Percentiles rank a stretch among this genome's conserved stretches.
These are phyloP conservation scores for Cryptocephalus moraei DNA, from an alignment of 2,888 invertebrate genomes.

Conservation along the genomic window DNA sequence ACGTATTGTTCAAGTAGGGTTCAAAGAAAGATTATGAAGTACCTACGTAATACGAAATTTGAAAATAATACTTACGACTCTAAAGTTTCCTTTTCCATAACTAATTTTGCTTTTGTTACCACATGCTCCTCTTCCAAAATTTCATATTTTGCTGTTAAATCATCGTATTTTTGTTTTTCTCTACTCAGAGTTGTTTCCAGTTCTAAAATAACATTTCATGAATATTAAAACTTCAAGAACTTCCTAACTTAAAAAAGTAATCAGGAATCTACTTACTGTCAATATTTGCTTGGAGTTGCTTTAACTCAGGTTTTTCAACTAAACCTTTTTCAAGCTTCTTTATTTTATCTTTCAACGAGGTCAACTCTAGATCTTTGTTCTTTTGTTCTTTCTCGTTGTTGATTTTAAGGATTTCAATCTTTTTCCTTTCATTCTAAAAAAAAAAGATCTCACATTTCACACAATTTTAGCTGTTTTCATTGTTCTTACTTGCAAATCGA, in stretches of 20 bases:
- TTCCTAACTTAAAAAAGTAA: background rate
- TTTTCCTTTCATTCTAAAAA: conserved; percentile 52
- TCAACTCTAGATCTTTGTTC: conserved; percentile 67
- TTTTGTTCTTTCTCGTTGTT: conserved; percentile 65
- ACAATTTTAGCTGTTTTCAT: background rate
- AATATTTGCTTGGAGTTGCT: conserved; percentile 55
- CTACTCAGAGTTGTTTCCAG: conserved; percentile 55
- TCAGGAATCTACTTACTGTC: conserved; percentile 47
- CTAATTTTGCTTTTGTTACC: conserved; percentile 69
- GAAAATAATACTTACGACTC: conserved; percentile 45
- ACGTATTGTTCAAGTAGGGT: too few species aligned
- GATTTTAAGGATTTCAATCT: conserved; percentile 54
- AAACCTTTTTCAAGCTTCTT: conserved; percentile 52
- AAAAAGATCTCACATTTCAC: conserved; percentile 1
- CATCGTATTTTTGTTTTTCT: conserved; percentile 66
- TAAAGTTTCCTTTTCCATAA: conserved; percentile 71
- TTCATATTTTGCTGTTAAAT: conserved; percentile 73
- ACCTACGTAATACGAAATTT: background rate
- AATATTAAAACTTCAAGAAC: background rate
- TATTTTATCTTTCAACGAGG: conserved; percentile 64
- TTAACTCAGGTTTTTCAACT: conserved; percentile 53
- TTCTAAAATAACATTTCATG: conserved; percentile 39
- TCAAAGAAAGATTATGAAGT: too few species aligned
- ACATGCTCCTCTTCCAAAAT: conserved; percentile 77
- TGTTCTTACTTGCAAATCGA: conserved; percentile 27